Evolutionary conservation across 2,113 vertebrate genomes (phyloP), one percentile per base, ranked within the genome.

Genomic region (Ptyas mucosa): DNA sequence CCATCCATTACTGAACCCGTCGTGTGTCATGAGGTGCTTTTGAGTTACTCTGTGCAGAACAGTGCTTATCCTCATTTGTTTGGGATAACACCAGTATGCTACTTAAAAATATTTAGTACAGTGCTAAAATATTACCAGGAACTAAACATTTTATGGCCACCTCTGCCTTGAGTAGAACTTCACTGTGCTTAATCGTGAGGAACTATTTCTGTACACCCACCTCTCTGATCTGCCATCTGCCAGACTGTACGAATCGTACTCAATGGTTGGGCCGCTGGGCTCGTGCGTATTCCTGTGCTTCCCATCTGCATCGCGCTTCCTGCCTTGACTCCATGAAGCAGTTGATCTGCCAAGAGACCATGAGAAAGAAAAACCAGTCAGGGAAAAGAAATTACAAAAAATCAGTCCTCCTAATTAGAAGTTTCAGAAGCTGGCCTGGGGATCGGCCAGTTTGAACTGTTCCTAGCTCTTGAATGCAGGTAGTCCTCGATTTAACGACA

Each of bases 251-350:
- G 55, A 51, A 85, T 46, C 92, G 88, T 92, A 94, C 91, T 95
- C 91, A n/a, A 93, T 12, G 64, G 15, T 8, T 12, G 89, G 43
- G 9, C 61, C 24, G 3, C 46, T 69, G 29, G 55, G 14, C n/a
- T 97, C 97, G 26, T 95, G 94, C 0, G 85, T 92, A 23, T 93
- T 85, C 87, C 98, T 92, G 93, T 98, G 96, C 87, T 94, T 97
- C 9, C 98, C 98, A 88, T 99, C 98, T 0, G 98, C 95, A 12
- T 97, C 96, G 34, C 97, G 97, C 89, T 99, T 99, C 90, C 98
- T 97, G 94, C 98, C 97, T 81, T 98, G 96, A 39, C 96, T 98
- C 98, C 98, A 98, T 51, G 96, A 95, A 29, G 95, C 93, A 1
- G 97, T 95, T 24, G 97, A 95, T 52, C 91, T 93, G 55, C 29